phyloP scores from a whole-genome alignment of 2,888 invertebrate genomes.

The Mythimna lalbum region DNA sequence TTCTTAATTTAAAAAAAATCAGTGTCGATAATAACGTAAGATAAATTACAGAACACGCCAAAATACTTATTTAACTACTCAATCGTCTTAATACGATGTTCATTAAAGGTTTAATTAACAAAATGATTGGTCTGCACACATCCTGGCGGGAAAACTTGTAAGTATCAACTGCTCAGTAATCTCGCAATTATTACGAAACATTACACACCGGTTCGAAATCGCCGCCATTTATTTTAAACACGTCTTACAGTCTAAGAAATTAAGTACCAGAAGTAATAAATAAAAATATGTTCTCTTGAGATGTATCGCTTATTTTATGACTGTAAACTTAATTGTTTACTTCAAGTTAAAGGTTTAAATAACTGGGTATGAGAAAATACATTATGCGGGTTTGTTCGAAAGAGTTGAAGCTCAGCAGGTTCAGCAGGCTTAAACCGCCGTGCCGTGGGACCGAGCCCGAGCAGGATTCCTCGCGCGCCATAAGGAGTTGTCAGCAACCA shows the following conservation, averaged over 20 bases:
- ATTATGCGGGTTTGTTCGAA: no score
- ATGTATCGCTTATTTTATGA: constrained; percentile 1
- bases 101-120: constrained; percentile 53
- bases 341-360: neutral
- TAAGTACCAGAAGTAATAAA: constrained; percentile 50
- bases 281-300: constrained; percentile 33
- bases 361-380: no score
- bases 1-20: neutral
- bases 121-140: constrained; percentile 36
- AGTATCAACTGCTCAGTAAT: constrained; percentile 44
- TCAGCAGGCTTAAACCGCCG: no score
- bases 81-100: constrained; percentile 25
- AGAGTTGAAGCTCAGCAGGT: no score
- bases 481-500: no score
- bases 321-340: neutral
- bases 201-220: constrained; percentile 57
- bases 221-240: constrained; percentile 64
- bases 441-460: no score
- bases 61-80: constrained; percentile 25
- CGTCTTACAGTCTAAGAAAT: constrained; percentile 49
- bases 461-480: no score
- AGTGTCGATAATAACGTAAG: neutral
- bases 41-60: constrained; percentile 10
- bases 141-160: constrained; percentile 53
- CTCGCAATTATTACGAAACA: constrained; percentile 62